Conservation (phyloP, 2,797 vertebrate genomes). For the Microctenopoma steveboyesi region DNA sequence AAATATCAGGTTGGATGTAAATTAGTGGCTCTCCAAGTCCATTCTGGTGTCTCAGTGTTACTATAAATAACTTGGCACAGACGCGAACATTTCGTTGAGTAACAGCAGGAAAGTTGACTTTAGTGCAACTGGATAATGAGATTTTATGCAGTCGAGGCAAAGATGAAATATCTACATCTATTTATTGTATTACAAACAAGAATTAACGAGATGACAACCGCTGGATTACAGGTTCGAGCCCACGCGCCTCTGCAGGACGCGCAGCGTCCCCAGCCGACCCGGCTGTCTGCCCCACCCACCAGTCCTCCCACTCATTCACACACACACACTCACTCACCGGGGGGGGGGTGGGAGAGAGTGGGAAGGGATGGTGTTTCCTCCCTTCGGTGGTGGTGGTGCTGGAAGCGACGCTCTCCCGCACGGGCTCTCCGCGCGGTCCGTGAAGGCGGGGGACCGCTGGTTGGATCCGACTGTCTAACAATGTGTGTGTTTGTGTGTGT, state of each 20-base stretch:
- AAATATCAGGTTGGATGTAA: neutral
- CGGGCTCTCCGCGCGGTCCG: conserved; percentile 1
- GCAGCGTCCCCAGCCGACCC: conserved; percentile 75
- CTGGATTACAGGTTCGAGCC: conserved; percentile 17
- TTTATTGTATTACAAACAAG: neutral
- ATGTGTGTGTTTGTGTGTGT: conserved; percentile 8
- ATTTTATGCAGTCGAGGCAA: conserved; percentile 9
- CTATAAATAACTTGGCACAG: conserved; percentile 13
- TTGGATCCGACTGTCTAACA: conserved; percentile 42
- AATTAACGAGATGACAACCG: conserved; percentile 40
- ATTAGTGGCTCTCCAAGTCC: neutral
- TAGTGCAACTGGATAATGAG: neutral
- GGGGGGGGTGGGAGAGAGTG: neutral
- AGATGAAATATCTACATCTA: neutral
- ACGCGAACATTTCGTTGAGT: neutral
- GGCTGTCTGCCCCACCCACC: conserved; percentile 72
- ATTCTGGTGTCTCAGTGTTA: conserved; percentile 1
- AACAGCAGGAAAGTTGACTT: conserved; percentile 25
- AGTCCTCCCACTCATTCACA: conserved; percentile 47
- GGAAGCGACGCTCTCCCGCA: conserved; percentile 42
- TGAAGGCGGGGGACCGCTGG: conserved; percentile 13
- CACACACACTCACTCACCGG: conserved; percentile 34
- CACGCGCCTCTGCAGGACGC: conserved; percentile 56
- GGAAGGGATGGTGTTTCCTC: conserved; percentile 29
- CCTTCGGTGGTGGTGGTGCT: conserved; percentile 29